phyloP scores from a whole-genome alignment of 2,797 vertebrate genomes.

The Scarus forsteni region DNA sequence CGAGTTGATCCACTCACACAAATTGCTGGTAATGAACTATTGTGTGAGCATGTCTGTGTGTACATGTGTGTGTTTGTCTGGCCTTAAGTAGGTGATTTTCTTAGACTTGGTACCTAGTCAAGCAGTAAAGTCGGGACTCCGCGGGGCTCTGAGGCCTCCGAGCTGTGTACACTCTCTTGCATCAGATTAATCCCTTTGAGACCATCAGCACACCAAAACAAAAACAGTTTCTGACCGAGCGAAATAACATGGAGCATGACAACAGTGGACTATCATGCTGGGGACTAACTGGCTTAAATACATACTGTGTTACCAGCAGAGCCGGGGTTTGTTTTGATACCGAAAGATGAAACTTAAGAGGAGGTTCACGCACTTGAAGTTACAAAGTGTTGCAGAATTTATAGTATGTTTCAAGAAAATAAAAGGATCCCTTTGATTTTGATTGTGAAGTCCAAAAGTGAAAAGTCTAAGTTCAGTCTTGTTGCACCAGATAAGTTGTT shows the following conservation, averaged over 20 bases:
- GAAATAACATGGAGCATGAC: background rate
- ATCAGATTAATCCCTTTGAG: slow-evolving; percentile 1
- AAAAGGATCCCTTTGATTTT: too few species aligned
- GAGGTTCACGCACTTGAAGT: too few species aligned
- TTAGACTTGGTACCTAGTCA: background rate
- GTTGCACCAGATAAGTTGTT: too few species aligned
- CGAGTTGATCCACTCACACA: slow-evolving; percentile 17
- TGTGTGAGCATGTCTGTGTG: background rate
- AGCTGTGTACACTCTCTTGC: background rate
- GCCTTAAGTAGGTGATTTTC: background rate
- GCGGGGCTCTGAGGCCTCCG: background rate
- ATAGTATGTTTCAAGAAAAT: too few species aligned
- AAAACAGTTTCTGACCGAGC: background rate
- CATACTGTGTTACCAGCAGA: too few species aligned
- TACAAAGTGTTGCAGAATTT: too few species aligned
- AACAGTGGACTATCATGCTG: background rate
- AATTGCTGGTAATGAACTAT: slow-evolving; percentile 34
- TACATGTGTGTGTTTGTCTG: background rate
- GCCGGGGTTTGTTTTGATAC: too few species aligned
- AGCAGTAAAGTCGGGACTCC: slow-evolving; percentile 2
- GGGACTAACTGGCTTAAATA: too few species aligned
- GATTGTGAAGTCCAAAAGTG: too few species aligned
- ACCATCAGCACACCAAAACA: background rate
- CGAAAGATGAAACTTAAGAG: too few species aligned
- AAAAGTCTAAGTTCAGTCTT: too few species aligned